Evolutionary conservation across 2,113 vertebrate species (phyloP), one percentile per base, ranked within the genome.

Genomic region (Catagonus wagneri): DNA sequence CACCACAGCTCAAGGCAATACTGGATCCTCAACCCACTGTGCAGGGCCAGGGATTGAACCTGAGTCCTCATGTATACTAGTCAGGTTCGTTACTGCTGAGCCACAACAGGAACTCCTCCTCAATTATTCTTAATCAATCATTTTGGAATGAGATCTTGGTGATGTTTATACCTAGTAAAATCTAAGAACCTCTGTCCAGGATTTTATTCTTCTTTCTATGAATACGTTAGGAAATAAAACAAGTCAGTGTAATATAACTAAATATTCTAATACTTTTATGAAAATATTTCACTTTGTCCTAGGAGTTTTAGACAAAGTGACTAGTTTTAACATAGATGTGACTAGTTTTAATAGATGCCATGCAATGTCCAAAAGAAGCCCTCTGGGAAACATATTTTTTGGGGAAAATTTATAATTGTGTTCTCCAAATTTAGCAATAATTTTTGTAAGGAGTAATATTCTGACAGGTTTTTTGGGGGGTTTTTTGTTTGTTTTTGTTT

Each of bases 341-440:
- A 66, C 56, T 92, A 66, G 71, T 83, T 89, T 92, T 85, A 90
- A 34, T 83, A 61, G 16, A 39, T 84, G 22, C 39, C 83, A 90
- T 83, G 80, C n/a, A 56, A 23, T 22, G 66, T 85, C 34, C 74
- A 90, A 71, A 95, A 91, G 79, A 56, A 94, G 3, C 9, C 22
- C 44, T 83, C 58, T 87, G 7, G 17, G 4, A 19, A 72, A 89
- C 86, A 75, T 29, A 85, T 63, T 94, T 76, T 91, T 15, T 44
- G 72, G 52, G 16, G 9, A 74, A 96, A 50, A 52, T 11, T 95
- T 90, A 22, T 17, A 95, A 79, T 81, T 93, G 6, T 95, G 29
- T 85, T 89, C 95, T 92, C n/a, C 52, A 92, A 69, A 79, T 93
- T 86, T 93, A 85, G 89, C 56, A 93, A 44, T 4, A 44, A 44